Conservation (phyloP, 2,888 invertebrate species). For the Metopia argyrocephala region DNA sequence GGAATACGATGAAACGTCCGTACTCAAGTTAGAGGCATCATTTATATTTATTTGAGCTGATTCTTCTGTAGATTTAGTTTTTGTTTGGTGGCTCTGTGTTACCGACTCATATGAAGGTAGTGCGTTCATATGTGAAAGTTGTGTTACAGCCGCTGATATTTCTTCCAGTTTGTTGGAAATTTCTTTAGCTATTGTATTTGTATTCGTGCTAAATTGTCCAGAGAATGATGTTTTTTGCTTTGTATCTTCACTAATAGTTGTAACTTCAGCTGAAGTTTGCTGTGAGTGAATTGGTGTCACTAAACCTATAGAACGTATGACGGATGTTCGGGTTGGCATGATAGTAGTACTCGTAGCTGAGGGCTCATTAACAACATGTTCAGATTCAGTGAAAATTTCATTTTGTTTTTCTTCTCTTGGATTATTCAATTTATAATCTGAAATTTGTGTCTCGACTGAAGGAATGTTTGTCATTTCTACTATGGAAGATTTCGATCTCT, state of each 20-base stretch:
- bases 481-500: constrained; percentile 60
- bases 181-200: constrained; percentile 50
- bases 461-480: constrained; percentile 60
- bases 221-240: constrained; percentile 49
- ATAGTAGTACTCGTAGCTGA: constrained; percentile 4
- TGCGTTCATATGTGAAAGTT: constrained; percentile 60
- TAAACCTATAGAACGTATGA: constrained; percentile 40
- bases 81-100: constrained; percentile 1
- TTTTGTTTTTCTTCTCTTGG: not conserved
- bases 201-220: constrained; percentile 46
- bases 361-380: not conserved
- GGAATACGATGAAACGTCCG: constrained; percentile 60
- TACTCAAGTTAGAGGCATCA: constrained; percentile 52
- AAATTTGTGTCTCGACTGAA: constrained; percentile 23
- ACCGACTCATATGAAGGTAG: constrained; percentile 52
- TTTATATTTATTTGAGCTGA: not conserved
- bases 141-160: constrained; percentile 59
- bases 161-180: constrained; percentile 64
- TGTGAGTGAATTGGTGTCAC: constrained; percentile 11
- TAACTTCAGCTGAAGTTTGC: constrained; percentile 29
- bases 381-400: constrained; percentile 5
- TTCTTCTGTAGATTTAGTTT: constrained; percentile 23
- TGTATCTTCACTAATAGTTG: constrained; percentile 39
- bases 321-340: constrained; percentile 16
- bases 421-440: not conserved